phyloP scores from a whole-genome alignment of 1,140 invertebrate genomes.

The Sarcophaga bullata region DNA sequence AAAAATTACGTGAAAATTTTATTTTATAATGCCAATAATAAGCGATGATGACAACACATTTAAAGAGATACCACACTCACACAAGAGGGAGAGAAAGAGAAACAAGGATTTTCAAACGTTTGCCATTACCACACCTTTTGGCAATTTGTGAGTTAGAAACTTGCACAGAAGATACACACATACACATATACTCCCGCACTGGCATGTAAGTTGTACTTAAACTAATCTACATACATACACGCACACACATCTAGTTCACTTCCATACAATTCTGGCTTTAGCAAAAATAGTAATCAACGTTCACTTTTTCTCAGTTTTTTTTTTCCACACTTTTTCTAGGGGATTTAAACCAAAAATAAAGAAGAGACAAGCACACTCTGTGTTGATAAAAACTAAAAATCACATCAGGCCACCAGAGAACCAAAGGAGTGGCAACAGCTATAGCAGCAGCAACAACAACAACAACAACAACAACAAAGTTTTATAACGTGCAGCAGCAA shows the following conservation, averaged over 20 bases:
- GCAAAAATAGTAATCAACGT: conserved; percentile 14
- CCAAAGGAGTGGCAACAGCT: not conserved
- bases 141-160: conserved; percentile 13
- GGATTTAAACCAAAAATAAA: not conserved
- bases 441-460: not conserved
- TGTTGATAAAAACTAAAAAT: not conserved
- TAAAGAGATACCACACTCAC: too few species aligned
- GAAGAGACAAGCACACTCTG: too few species aligned
- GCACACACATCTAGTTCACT: not conserved
- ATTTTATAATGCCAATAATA: conserved; percentile 1
- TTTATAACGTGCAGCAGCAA: not conserved
- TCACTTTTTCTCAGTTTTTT: not conserved
- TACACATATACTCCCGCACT: not conserved
- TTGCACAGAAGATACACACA: not conserved
- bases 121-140: conserved; percentile 6
- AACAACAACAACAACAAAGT: too few species aligned
- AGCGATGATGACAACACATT: not conserved
- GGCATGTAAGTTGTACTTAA: too few species aligned
- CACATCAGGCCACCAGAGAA: not conserved
- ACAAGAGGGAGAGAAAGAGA: too few species aligned
- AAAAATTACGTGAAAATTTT: conserved; percentile 13
- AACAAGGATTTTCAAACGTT: too few species aligned
- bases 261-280: not conserved
- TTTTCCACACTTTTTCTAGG: not conserved
- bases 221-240: not conserved